Conservation (phyloP, 2,113 vertebrate species). For the Empidonax alnorum region DNA sequence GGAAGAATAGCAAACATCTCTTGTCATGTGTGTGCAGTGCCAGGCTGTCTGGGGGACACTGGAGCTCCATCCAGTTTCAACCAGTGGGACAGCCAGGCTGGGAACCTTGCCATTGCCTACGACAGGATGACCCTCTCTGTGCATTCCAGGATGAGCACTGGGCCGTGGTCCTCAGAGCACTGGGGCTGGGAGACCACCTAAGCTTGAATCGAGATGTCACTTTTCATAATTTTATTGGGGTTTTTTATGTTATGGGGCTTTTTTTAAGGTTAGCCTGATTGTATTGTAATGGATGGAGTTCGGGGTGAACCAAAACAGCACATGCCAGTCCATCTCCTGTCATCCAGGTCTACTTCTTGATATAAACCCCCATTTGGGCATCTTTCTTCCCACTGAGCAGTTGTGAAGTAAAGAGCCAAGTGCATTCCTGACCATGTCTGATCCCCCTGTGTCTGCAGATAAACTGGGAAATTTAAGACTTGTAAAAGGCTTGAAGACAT, state of each 20-base stretch:
- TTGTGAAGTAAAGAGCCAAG: not conserved
- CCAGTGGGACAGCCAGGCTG: not conserved
- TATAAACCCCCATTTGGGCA: not conserved
- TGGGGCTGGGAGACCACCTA: not conserved
- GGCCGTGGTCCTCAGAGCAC: not conserved
- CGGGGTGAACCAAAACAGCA: not conserved
- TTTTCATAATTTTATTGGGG: not conserved
- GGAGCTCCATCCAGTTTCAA: not conserved
- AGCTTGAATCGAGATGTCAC: not conserved
- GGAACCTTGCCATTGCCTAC: not conserved
- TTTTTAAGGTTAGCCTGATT: not conserved
- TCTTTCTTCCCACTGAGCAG: not conserved
- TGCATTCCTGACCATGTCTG: fast-evolving
- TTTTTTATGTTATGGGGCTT: not conserved
- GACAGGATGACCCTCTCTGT: not conserved
- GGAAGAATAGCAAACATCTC: conserved; percentile 9
- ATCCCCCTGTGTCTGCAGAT: not conserved
- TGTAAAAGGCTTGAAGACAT: not conserved
- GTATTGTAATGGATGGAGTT: not conserved
- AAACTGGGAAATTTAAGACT: not conserved
- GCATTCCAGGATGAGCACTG: not conserved
- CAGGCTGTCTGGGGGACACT: not conserved
- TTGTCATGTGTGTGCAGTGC: not conserved
- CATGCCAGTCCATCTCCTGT: not conserved
- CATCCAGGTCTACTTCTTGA: not conserved